Base-by-base conservation (phyloP, 2,113 vertebrate species). In the Castor canadensis region DNA sequence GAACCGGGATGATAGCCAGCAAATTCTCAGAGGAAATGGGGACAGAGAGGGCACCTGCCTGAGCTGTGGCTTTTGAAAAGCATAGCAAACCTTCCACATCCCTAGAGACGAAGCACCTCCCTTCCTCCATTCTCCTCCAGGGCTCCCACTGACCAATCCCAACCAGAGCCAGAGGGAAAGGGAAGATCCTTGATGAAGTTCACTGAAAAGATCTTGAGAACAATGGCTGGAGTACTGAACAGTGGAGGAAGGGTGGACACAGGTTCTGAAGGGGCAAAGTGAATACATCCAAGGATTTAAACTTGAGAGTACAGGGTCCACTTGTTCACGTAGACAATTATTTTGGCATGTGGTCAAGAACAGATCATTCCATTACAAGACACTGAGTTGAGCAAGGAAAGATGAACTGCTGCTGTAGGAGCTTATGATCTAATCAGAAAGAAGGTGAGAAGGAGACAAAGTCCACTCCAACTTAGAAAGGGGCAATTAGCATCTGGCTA, bases 331-430 rank as follows among this genome's bases (percentile, higher is more conserved):
- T 71, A 40, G 72, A 75, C 87, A 40, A 12, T 24, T 43, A 13
- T 3, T 24, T 13, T n/a, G 60, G 45, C 87, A 4, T 47, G 38
- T 22, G 43, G 10, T n/a, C 16, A 58, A n/a, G 1, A 5, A 28
- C 54, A 75, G 82, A 22, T 38, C 32, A 13, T 24, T 66, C 35
- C 38, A 19, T 43, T 24, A 52, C 0, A 5, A 20, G 40, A n/a
- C 16, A 38, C 17, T 7, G 30, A 58, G 47, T 0, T 9, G 0
- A 69, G 5, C 52, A 30, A 9, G 38, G 32, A 56, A 26, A 79
- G 22, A 54, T 0, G 1, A 22, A 26, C 60, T 38, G 3, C 26
- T 26, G 2, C 3, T 9, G 4, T 1, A 20, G 11, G 35, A 11
- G 6, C 26, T 32, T 35, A 3, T 11, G 45, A 9, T 47, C 40